phyloP scores from a whole-genome alignment of 2,113 vertebrate species.

The Entelurus aequoreus region DNA sequence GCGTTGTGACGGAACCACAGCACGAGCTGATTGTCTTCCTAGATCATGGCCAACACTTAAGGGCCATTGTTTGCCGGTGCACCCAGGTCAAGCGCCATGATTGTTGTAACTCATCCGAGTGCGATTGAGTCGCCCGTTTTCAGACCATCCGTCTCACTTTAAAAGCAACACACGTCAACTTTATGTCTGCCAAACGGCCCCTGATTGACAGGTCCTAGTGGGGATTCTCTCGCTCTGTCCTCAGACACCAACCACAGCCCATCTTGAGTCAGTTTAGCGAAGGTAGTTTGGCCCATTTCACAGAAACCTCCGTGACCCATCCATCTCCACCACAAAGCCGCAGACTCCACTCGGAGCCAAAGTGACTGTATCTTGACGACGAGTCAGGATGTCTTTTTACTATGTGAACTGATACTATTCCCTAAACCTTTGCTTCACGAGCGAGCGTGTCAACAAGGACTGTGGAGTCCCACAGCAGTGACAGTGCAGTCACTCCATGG shows the following conservation, averaged over 20 bases:
- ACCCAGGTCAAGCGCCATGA: conserved; percentile 56
- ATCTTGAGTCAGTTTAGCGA: conserved; percentile 3
- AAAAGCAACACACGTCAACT: conserved; percentile 11
- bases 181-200: conserved; percentile 1
- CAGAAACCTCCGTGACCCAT: conserved; percentile 5
- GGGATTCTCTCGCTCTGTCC: not conserved
- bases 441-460: not conserved
- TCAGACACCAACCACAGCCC: not conserved
- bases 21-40: conserved; percentile 50
- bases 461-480: not conserved
- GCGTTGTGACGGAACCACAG: conserved; percentile 25
- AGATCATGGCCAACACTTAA: conserved; percentile 60
- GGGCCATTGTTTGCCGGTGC: conserved; percentile 44
- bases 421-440: not conserved
- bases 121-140: not conserved
- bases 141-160: not conserved
- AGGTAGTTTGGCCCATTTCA: conserved; percentile 2
- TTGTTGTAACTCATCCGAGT: conserved; percentile 46
- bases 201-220: conserved; percentile 12
- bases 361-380: conserved; percentile 6
- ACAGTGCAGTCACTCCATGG: not conserved
- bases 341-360: not conserved
- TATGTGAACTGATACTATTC: not conserved
- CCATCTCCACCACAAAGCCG: conserved; percentile 1
- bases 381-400: not conserved